Evolutionary conservation across 2,797 vertebrate species (phyloP).

Genomic region (Nyctalus aviator): DNA sequence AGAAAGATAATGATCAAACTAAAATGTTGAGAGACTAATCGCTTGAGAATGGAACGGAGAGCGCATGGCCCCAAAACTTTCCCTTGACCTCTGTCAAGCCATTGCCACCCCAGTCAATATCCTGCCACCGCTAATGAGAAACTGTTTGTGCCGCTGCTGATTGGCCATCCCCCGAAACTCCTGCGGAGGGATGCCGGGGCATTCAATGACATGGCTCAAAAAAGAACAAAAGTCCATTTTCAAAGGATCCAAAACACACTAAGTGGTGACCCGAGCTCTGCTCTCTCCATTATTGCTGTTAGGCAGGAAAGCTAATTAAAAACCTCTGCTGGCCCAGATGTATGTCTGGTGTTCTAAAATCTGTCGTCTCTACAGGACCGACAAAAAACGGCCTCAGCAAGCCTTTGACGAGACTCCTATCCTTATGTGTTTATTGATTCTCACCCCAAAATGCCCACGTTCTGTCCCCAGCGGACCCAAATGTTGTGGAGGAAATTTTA

Average conservation of each 20-base stretch:
- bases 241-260: conserved; percentile 64
- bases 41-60: conserved; percentile 34
- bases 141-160: conserved; percentile 32
- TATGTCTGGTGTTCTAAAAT: conserved; percentile 17
- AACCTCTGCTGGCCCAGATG: conserved; percentile 38
- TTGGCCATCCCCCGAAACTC: conserved; percentile 46
- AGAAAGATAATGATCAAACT: conserved; percentile 19
- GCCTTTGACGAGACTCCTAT: conserved; percentile 15
- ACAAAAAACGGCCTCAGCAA: neutral
- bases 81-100: neutral
- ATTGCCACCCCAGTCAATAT: conserved; percentile 65
- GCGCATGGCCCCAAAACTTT: conserved; percentile 50
- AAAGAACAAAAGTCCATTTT: conserved; percentile 72
- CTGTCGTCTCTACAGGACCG: neutral
- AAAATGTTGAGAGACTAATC: conserved; percentile 13
- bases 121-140: conserved; percentile 70
- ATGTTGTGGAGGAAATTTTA: conserved; percentile 27
- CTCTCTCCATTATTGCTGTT: conserved; percentile 59
- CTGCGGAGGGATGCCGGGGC: neutral
- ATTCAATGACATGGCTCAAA: neutral
- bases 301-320: conserved; percentile 76
- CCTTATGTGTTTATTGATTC: conserved; percentile 58
- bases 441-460: conserved; percentile 45
- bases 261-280: conserved; percentile 64
- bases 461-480: neutral